Base-by-base conservation (phyloP, 2,113 vertebrate genomes). In the Amblyopsis rosae region DNA sequence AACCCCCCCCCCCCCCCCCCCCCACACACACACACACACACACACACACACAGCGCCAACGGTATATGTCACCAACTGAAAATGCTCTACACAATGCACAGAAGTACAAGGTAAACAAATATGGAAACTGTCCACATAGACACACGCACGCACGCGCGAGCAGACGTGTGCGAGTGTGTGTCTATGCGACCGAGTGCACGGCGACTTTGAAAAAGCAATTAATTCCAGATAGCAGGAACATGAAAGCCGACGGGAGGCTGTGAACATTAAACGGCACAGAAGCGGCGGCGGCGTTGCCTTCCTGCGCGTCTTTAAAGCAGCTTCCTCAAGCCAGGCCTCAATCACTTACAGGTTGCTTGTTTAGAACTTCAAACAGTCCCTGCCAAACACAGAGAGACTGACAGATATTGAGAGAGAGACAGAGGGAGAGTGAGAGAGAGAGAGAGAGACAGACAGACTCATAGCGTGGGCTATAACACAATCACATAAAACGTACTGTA, bases 161-260 rank as follows among this genome's bases (percentile, higher is more conserved):
- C 35, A 59, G 73, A 73, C 77, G 72, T n/a, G 16, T 26, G 26
- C 26, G 26, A 26, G 26, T 26, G 26, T 26, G 26, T 26, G 26
- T 26, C 26, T 26, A 26, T 26, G 26, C 26, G 26, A 26, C 26
- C 26, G 26, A 26, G 26, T 26, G 26, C 26, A 26, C 81, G 66
- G 63, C 41, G 72, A 86, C 86, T 86, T 86, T 87, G 81, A 80
- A 89, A 86, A 91, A 87, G 87, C 89, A 90, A 89, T 90, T 90
- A 86, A 90, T 91, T 90, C 82, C 84, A 91, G 90, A 91, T 90
- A 90, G 83, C 72, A 49, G 0, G 16, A 70, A 90, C 88, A 90
- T 90, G 83, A 91, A 91, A 90, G 87, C 77, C 82, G 59, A 76
- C 48, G 63, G 87, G 86, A 83, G 71, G 86, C 87, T 88, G 88